A percentile compares a stretch with the other conserved stretches of the same genome.
These are phyloP conservation scores for Drosophila yooni DNA, from an alignment of 2,888 invertebrate genomes.

Conservation along the genomic window DNA sequence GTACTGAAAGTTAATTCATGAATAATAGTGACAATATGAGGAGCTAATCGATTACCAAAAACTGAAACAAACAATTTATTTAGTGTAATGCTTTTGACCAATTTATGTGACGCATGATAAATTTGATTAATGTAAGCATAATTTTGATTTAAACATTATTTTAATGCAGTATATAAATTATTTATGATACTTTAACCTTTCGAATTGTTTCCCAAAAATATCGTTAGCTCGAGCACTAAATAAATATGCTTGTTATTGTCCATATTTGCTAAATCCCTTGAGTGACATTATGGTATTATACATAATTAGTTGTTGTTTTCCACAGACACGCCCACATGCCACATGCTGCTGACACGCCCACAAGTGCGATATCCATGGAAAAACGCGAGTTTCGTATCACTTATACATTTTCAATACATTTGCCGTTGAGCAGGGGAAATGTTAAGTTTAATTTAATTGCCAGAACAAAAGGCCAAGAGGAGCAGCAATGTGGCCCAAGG, in stretches of 20 bases:
- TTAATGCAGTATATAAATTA: not conserved
- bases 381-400: constrained; percentile 20
- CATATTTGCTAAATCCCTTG: constrained; percentile 51
- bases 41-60: not conserved
- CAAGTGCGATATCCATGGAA: constrained; percentile 3
- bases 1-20: not conserved
- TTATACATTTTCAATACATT: constrained; percentile 44
- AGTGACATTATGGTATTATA: constrained; percentile 58
- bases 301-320: constrained; percentile 63
- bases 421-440: constrained; percentile 45
- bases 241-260: constrained; percentile 29
- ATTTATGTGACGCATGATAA: not conserved
- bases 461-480: constrained; percentile 69
- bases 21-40: not conserved
- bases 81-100: not conserved
- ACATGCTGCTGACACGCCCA: constrained; percentile 30
- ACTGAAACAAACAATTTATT: not conserved
- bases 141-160: not conserved
- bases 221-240: not conserved
- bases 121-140: not conserved
- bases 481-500: constrained; percentile 70
- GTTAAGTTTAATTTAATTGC: constrained; percentile 82
- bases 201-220: not conserved
- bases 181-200: not conserved
- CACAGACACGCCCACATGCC: constrained; percentile 34